Conservation (phyloP, 2,797 vertebrate species). For the Scyliorhinus canicula region DNA sequence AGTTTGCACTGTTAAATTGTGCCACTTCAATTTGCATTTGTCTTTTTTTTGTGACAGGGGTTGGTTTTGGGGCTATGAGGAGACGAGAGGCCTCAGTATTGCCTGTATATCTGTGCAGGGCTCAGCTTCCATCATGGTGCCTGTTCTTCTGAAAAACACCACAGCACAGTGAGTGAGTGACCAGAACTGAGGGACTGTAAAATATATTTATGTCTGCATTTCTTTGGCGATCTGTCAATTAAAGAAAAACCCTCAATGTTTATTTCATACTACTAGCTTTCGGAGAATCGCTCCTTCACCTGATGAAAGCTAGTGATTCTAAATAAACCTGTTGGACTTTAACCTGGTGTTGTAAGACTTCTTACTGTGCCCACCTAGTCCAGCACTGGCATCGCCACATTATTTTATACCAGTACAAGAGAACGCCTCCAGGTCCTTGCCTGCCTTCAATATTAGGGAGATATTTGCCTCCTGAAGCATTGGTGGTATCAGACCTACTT, state of each 20-base stretch:
- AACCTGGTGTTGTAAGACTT: too few relatives aligned
- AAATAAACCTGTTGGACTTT: too few relatives aligned
- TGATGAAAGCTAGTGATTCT: too few relatives aligned
- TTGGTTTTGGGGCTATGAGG: slow-evolving; percentile 96
- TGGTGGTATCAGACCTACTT: too few relatives aligned
- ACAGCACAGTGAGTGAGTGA: slow-evolving; percentile 70
- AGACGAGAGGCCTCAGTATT: slow-evolving; percentile 77
- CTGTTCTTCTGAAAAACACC: slow-evolving; percentile 76
- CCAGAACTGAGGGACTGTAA: not conserved
- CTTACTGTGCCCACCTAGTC: too few relatives aligned
- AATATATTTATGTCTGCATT: not conserved
- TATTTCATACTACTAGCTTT: not conserved
- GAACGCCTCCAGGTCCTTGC: too few relatives aligned
- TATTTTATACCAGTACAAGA: too few relatives aligned
- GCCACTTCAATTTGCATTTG: slow-evolving; percentile 27
- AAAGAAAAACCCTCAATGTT: not conserved
- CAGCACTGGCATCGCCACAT: too few relatives aligned
- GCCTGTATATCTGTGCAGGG: slow-evolving; percentile 89
- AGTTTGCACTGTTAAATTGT: not conserved
- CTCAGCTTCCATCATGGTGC: slow-evolving; percentile 83
- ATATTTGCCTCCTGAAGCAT: too few relatives aligned
- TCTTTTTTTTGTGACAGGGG: slow-evolving; percentile 63
- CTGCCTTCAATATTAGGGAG: too few relatives aligned
- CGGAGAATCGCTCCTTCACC: too few relatives aligned
- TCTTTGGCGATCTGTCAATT: not conserved